Base-by-base conservation (phyloP, 2,888 invertebrate species). In the Melikaiella ostensackeni region DNA sequence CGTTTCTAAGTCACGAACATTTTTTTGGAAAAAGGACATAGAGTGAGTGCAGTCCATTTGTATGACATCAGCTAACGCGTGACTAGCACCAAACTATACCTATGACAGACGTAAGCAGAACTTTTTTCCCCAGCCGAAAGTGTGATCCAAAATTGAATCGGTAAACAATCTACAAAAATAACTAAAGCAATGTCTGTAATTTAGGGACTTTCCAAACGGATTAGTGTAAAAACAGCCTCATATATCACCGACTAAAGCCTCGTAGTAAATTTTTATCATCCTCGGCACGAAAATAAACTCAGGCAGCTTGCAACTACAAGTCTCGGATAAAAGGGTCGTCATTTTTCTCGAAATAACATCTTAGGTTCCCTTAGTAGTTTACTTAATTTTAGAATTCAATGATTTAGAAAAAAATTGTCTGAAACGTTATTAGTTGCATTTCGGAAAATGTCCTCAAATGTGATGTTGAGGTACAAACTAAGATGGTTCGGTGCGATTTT, bases 401-500 rank as follows among this genome's bases (percentile, higher is more conserved):
- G 27, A 24, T 9, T 16, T 21, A 2, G 16, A 16, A 42, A 2
- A 24, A 16, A 42, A 16, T 42, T 42, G 5, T 42, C 16, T 16
- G 6, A 42, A 16, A 42, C 13, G 5, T 5, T 16, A 42, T 59
- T 13, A 16, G 59, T 13, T 27, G 59, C 5, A 59, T 59, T 55
- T 21, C 8, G 50, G 7, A 55, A 21, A 55, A 21, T 55, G 8
- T 33, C 9, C 7, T 27, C 13, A 61, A 33, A 62, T 33, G n/a
- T 9, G 50, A 55, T 59, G 11, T 27, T 27, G 27, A 59, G 27
- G 21, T 24, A 27, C 27, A 27, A 59, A 59, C 6, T 5, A 27
- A 59, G 27, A 16, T 59, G 24, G 1, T 13, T 59, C 27, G 16
- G 13, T 59, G 21, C 55, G 50, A 61, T 75, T 79, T 79, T 79